Evolutionary conservation across 2,113 vertebrate species (phyloP), one percentile per base, ranked within the genome.

Genomic region (Thalassarche chlororhynchos): DNA sequence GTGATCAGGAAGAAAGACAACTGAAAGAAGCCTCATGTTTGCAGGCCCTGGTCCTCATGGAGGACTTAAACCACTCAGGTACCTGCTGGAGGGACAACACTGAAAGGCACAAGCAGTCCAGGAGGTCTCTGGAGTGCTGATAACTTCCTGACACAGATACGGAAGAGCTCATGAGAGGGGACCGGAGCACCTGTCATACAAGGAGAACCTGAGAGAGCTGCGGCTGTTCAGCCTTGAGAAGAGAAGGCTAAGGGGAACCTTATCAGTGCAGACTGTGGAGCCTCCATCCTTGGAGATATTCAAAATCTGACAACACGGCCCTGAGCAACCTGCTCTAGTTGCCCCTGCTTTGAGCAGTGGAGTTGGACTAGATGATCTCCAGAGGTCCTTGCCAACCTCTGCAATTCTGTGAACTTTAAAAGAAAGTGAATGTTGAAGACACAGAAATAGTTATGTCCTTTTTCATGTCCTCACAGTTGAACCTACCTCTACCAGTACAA

Each of bases 161-260:
- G 5, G 51, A 64, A 7, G 24, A 51, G 49, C 14, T 12, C 32
- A 78, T 9, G 44, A 46, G 24, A 14, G 19, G 4, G 42, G 20
- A 32, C 0, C 13, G 10, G 31, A 42, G 60, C 29, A 55, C 11
- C 52, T 4, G 0, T 51, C 68, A 31, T 4, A 24, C 17, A 64
- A 17, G 23, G 13, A 76, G 47, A 36, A 54, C 12, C 20, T 14
- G 29, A 31, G 16, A 62, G 26, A 64, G 32, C 8, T n/a, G 21
- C 12, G 17, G 24, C n/a, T 38, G n/a, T 20, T 74, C 40, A 62
- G 47, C 51, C 42, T 49, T 17, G 4, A n/a, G 34, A 55, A 54
- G 20, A 14, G 29, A n/a, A 44, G 19, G 40, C 26, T 58, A 8
- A 4, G 7, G 9, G n/a, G 31, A 18, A 49, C 28, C 17, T 51